Evolutionary conservation across 92 coral and sea anemone genomes (phyloP), one percentile per base, ranked within the genome.

Genomic region (Palythoa heliodiscus): DNA sequence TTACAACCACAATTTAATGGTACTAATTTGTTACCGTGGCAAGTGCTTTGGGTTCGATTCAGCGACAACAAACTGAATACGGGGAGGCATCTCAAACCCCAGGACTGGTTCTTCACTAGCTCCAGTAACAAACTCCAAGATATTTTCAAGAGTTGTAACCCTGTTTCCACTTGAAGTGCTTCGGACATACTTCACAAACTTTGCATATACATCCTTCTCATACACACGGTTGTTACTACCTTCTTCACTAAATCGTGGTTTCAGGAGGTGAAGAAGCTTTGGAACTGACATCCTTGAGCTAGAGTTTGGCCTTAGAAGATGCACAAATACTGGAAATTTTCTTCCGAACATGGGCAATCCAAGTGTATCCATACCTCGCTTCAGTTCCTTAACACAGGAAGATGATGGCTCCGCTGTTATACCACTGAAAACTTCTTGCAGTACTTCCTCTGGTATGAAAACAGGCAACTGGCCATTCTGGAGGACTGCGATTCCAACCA

Each of bases 401-500:
- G 89, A 57, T 73, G 68, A 57, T 78, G 70, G 78, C 87, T 54
- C 23, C 64, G 17, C 82, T 82, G n/a, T 52, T n/a, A n/a, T n/a
- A 7, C 37, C 71, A 37, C 23, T 22, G 81, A 86, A 89, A 52
- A 86, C 69, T 4, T 17, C 91, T 73, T 88, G 87, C 84, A 88
- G 38, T 52, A 86, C 57, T 73, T 89, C 89, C 80, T 89, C 92
- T n/a, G 89, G 87, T 38, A 89, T 86, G 79, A 55, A 89, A 12
- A 86, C 69, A 67, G 92, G 87, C 52, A 86, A 76, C 78, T 74
- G 92, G 57, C 87, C 90, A 86, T 89, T 75, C 50, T 73, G n/a
- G 39, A 80, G 84, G 24, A 86, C 86, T 20, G 87, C 87, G 74
- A 86, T 89, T 67, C 84, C n/a, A 64, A 77, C 89, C 81, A 87